Percentiles rank a stretch among this genome's conserved stretches.
phyloP scores from a whole-genome alignment of 2,113 vertebrate genomes.

The Vireo altiloquus region DNA sequence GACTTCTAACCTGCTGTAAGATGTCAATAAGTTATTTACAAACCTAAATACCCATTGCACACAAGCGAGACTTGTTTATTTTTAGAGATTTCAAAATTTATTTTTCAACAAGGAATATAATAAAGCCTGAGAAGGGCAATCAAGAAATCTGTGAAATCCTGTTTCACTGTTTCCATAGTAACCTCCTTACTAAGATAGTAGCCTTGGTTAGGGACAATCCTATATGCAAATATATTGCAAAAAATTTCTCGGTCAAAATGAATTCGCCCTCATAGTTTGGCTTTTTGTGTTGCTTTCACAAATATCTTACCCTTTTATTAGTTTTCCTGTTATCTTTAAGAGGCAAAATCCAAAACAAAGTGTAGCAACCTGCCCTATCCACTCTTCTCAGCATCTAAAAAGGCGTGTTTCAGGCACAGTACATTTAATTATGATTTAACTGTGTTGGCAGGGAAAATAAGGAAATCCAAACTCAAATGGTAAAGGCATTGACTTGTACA shows the following conservation, averaged over 20 bases:
- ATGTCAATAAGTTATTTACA: not conserved
- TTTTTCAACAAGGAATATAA: constrained; percentile 23
- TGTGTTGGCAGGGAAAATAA: not conserved
- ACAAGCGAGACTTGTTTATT: not conserved
- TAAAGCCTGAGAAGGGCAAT: not conserved
- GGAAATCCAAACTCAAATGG: not conserved
- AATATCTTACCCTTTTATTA: not conserved
- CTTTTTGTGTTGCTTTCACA: not conserved
- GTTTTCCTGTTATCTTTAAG: not conserved
- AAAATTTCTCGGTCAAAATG: not conserved
- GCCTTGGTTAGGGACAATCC: constrained; percentile 20
- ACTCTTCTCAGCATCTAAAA: not conserved
- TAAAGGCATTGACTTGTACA: not conserved
- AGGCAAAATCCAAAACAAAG: not conserved
- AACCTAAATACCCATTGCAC: not conserved
- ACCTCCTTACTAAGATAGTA: not conserved
- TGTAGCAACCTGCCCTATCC: not conserved
- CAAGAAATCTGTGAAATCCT: not conserved
- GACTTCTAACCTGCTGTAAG: not conserved
- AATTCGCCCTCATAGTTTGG: not conserved
- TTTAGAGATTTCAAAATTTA: not conserved
- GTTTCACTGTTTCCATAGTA: constrained; percentile 56
- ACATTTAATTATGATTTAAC: not conserved
- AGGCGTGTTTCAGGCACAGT: not conserved
- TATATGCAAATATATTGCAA: not conserved